Evolutionary conservation across 2,113 vertebrate genomes (phyloP).

Genomic region (Alethe castanea): DNA sequence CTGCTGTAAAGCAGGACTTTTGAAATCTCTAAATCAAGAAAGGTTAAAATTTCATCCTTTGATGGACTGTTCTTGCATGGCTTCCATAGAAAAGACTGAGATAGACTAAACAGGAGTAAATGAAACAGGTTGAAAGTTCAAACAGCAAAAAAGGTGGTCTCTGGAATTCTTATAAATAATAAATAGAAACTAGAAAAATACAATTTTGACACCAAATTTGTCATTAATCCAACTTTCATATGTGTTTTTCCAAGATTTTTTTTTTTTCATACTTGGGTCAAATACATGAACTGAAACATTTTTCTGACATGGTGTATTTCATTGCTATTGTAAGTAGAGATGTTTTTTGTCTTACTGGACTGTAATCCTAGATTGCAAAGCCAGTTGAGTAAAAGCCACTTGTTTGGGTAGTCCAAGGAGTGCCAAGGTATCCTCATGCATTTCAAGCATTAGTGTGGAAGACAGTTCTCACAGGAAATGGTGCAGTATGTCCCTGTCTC

Average conservation of each 20-base stretch:
- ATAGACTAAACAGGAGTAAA: neutral
- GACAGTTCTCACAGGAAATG: neutral
- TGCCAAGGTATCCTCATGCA: neutral
- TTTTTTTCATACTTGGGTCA: neutral
- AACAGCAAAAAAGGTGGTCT: neutral
- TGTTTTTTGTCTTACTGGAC: neutral
- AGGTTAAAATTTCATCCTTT: neutral
- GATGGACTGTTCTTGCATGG: neutral
- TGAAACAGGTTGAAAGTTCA: neutral
- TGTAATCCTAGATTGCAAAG: neutral
- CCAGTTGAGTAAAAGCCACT: neutral
- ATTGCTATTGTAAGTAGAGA: neutral
- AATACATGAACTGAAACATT: neutral
- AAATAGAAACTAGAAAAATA: neutral
- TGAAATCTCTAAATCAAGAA: conserved; percentile 5
- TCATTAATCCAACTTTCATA: neutral
- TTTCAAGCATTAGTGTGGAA: neutral
- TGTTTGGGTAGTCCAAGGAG: neutral
- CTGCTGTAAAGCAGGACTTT: neutral
- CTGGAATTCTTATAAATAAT: neutral
- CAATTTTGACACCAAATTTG: neutral
- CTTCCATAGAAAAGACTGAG: neutral
- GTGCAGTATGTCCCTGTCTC: neutral
- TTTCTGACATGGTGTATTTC: neutral
- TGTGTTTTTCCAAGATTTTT: neutral